phyloP scores from a whole-genome alignment of 2,113 vertebrate genomes.

The Mandrillus leucophaeus region DNA sequence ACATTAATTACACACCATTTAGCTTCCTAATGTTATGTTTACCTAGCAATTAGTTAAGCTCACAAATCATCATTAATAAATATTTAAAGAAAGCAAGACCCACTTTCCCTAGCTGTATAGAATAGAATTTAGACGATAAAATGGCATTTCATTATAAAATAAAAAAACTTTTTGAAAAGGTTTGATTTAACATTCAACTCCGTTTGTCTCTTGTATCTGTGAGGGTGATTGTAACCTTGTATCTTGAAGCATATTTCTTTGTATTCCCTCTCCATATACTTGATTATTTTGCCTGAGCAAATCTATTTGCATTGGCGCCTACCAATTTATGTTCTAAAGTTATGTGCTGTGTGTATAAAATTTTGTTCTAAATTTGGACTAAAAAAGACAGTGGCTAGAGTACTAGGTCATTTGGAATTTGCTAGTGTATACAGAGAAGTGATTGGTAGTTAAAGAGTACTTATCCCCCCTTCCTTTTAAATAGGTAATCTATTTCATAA shows the following conservation, averaged over 20 bases:
- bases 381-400: neutral
- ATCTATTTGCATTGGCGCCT: neutral
- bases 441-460: neutral
- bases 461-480: neutral
- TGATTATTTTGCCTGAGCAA: neutral
- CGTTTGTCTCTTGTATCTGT: neutral
- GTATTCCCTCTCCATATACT: neutral
- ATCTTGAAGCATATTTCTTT: neutral
- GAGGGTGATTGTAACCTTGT: neutral
- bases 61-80: slow-evolving; percentile 78
- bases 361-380: neutral
- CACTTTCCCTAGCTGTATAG: slow-evolving; percentile 31
- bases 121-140: slow-evolving; percentile 6
- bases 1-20: slow-evolving; percentile 79
- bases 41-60: slow-evolving; percentile 77
- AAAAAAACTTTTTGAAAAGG: neutral
- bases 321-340: neutral
- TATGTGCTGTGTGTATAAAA: neutral
- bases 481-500: neutral
- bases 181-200: neutral
- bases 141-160: neutral
- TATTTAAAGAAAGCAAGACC: slow-evolving; percentile 71
- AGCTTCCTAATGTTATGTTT: slow-evolving; percentile 79
- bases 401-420: neutral
- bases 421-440: neutral